Base-by-base conservation (phyloP, 2,113 vertebrate genomes). In the Myotis yumanensis region DNA sequence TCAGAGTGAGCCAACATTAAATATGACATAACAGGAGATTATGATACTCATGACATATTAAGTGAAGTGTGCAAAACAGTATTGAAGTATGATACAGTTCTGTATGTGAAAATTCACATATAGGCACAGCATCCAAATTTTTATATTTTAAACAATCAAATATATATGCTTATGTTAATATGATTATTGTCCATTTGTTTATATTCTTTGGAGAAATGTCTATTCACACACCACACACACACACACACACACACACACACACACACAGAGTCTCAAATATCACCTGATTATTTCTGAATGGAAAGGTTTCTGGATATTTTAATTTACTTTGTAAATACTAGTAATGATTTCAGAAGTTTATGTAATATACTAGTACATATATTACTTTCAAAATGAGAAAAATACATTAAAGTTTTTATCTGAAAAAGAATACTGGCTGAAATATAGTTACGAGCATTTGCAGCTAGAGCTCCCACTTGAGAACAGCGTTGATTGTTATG, bases 361-460 rank as follows among this genome's bases (percentile, higher is more conserved):
- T 81, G 12, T 51, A 35, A 35, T 66, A 40, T 11, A 43, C 43
- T 43, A 43, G 43, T 54, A 25, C 20, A 81, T 30, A 40, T 64
- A 76, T 57, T 88, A 85, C 30, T 92, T 92, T 85, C 15, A 79
- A 69, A 90, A 75, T 57, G 82, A 86, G 57, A 83, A 85, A 46
- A 57, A 28, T 66, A 23, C 28, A 32, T 77, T 73, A n/a, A 83
- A 85, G 5, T 77, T 89, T 72, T 93, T 48, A 91, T 89, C 30
- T 23, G 43, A 59, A 88, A n/a, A 71, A 76, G 14, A 73, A 51
- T 51, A 73, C 40, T 89, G 69, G 23, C 28, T 93, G 32, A 83
- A 75, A 46, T 84, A 37, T 93, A 87, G 43, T 57, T 64, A 76
- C 72, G 57, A 54, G n/a, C 72, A 71, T 89, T 90, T 97, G n/a